Base-by-base conservation (phyloP, 1,140 invertebrate genomes). In the Helicorthomorpha holstii region DNA sequence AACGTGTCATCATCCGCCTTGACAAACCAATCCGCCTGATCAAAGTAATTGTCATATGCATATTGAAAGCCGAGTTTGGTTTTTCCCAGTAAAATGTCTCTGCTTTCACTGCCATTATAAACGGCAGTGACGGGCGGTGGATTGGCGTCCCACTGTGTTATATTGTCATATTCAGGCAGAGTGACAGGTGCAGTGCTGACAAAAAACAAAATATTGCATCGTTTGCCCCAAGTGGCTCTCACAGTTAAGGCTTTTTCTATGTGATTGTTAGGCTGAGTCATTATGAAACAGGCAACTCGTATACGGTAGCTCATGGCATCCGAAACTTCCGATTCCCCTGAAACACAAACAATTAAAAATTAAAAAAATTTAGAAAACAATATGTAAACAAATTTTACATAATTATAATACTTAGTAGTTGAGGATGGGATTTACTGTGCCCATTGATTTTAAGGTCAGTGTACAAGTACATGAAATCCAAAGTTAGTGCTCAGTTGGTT, bases 1-100 rank as follows among this genome's bases (percentile, higher is more conserved):
- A 88, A 93, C 69, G 90, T 93, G 63, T 95, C 90, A 67, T 93
- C 90, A 63, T 95, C 90, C 27, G 89, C 89, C 68, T 95, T 95
- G 54, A 94, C 70, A 64, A 92, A 92, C 89, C 88, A 94, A 66
- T 94, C 90, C 14, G 79, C 82, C 56, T 89, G 74, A 57, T 88
- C 73, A 27, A 77, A 69, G 63, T 95, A 81, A 62, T 89, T 73
- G 48, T 85, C 73, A 61, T 89, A 90, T 24, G 56, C 42, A 45
- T 61, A 57, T 63, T 81, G 79, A 66, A 94, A 96, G 0, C 89
- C 90, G 61, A 82, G 81, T 70, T 92, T 92, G 0, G 93, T 96
- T 71, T 97, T 97, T n/a, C 80, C 85, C 87, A 91, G 96, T 10
- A 97, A 70, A 64, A 85, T 80, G 56, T 94, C 77, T 45, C 92